Conservation (phyloP, 1,140 invertebrate genomes). For the Papilio xuthus region DNA sequence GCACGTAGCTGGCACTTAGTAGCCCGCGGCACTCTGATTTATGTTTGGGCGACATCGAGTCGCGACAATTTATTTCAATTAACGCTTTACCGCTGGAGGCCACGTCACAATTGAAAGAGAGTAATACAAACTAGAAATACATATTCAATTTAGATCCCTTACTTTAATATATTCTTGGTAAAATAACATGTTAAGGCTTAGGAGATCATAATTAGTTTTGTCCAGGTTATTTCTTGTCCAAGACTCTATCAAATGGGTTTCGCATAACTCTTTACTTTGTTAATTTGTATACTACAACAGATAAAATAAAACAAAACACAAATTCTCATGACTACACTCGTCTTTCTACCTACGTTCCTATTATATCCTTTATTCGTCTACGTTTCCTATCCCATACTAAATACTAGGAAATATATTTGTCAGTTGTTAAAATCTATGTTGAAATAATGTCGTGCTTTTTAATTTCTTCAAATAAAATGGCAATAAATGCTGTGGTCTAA, state of each 20-base stretch:
- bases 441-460: background rate
- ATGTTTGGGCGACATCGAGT: slow-evolving; percentile 72
- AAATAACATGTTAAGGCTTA: too few relatives aligned
- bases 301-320: too few relatives aligned
- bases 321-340: too few relatives aligned
- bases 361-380: too few relatives aligned
- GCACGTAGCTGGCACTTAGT: slow-evolving; percentile 75
- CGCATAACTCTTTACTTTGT: too few relatives aligned
- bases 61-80: slow-evolving; percentile 81
- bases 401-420: background rate
- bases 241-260: too few relatives aligned
- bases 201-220: too few relatives aligned
- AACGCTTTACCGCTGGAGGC: slow-evolving; percentile 65
- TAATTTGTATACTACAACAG: too few relatives aligned
- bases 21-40: slow-evolving; percentile 78
- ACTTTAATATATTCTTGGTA: background rate
- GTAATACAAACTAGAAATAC: background rate
- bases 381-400: too few relatives aligned
- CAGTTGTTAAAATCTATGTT: background rate
- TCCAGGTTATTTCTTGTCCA: too few relatives aligned
- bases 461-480: background rate
- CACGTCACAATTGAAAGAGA: slow-evolving; percentile 42
- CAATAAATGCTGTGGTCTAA: background rate
- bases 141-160: background rate
- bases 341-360: too few relatives aligned